Evolutionary conservation across 2,888 invertebrate species (phyloP), one percentile per base, ranked within the genome.

Genomic region (Apamea anceps): DNA sequence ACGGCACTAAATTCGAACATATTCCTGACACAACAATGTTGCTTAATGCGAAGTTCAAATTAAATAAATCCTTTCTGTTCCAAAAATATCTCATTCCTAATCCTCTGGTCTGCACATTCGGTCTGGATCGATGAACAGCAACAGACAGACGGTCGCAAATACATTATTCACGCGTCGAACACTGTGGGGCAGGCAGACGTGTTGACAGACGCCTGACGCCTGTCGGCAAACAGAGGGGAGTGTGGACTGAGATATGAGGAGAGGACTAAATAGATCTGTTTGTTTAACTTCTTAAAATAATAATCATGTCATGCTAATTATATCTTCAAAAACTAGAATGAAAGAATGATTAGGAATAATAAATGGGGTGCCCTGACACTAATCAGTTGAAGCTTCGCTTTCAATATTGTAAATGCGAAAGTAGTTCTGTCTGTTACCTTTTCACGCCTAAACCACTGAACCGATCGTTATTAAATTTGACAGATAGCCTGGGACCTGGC

Each of bases 161-260:
- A 82, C 21, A 89, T 88, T 79, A 89, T 88, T 88, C 82, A 89
- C 79, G 72, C 79, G 37, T 28, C 25, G 63, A n/a, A 77, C 74
- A 60, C n/a, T 25, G 72, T 37, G 76, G 65, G 71, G 62, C 70
- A 65, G 72, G 72, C 84, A 84, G 87, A 60, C 51, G 71, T 87
- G 88, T 83, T 78, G 81, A 84, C 76, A 79, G 73, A 75, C 68
- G 60, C 37, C 42, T 70, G 72, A 73, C 76, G 87, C 81, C 79
- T 80, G 73, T 63, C 54, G 71, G 60, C 77, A 88, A 84, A 82
- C 57, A 81, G 72, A 77, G 79, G 79, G 81, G 67, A 74, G 21
- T 63, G 68, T 15, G 45, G 18, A 72, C 21, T 51, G 73, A 71
- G 48, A 76, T 77, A 86, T 72, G 79, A 65, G 51, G 28, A 48